Evolutionary conservation across 2,888 invertebrate genomes (phyloP).

Genomic region (Seira sanloemensis): DNA sequence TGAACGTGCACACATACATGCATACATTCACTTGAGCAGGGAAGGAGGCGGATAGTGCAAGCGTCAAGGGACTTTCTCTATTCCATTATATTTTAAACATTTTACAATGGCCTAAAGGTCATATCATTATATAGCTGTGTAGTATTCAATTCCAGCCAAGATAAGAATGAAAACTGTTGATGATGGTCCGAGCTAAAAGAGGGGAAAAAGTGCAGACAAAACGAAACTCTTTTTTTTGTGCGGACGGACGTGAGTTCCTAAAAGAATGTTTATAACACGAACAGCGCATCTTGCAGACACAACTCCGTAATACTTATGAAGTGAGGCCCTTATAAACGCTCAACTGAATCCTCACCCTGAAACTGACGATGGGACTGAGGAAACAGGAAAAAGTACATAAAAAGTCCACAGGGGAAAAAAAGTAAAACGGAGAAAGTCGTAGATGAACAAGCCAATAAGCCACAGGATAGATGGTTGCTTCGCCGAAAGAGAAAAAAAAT

Average conservation of each 20-base stretch:
- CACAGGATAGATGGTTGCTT: constrained; percentile 32
- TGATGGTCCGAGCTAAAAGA: no score
- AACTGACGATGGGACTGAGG: neutral
- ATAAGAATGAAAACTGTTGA: neutral
- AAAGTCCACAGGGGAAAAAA: neutral
- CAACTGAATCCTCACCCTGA: no score
- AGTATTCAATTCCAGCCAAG: neutral
- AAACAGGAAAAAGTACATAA: neutral
- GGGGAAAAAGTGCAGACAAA: no score
- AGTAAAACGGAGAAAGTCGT: constrained; percentile 16
- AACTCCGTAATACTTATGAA: no score
- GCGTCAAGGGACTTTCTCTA: neutral
- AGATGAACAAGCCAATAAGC: constrained; percentile 42
- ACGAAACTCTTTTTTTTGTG: no score
- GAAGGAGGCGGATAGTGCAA: neutral
- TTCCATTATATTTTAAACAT: no score
- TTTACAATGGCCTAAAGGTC: neutral
- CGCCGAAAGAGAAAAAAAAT: constrained; percentile 14
- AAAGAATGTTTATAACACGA: no score
- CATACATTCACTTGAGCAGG: neutral
- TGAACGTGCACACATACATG: neutral
- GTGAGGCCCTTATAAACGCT: no score
- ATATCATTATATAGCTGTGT: neutral
- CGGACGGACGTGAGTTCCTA: no score
- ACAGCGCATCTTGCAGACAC: no score